Evolutionary conservation across 2,888 invertebrate genomes (phyloP), one percentile per base, ranked within the genome.

Genomic region (Diploptera punctata): DNA sequence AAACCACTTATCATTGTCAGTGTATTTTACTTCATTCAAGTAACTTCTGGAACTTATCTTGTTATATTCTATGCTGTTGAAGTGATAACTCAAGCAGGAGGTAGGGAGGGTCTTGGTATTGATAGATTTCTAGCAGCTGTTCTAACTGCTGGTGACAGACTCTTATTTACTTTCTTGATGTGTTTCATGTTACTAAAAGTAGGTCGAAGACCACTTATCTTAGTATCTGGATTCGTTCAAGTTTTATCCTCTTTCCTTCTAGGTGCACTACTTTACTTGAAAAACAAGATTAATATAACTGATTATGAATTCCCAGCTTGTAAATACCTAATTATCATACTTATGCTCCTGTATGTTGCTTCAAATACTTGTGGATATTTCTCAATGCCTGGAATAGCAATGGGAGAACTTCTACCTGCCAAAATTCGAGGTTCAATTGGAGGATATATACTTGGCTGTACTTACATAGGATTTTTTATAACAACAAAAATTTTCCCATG

Each of bases 61-160:
- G 88, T 93, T 70, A 91, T 93, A 70, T 93, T 93, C 82, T 93
- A 93, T 79, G 93, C 92, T 0, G 91, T 92, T 0, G 91, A 92
- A 77, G 90, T 93, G 70, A 85, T 93, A 7, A 33, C 68, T 2
- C 60, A 38, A 13, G 71, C 74, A n/a, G 69, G 68, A 21, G 57
- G 43, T 10, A 52, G 67, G 18, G 61, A 60, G 5, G 29, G 19
- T 18, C 13, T 29, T 31, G 65, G 65, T 18, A 18, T 65, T 7
- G 44, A 65, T 13, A 47, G 47, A 24, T 87, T 86, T 74, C 78
- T 86, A 72, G 90, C 90, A 0, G 93, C 93, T 0, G 90, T 91
- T 73, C 85, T 90, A 74, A 91, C 91, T 0, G 93, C 92, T 0
- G 81, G 88, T 10, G 87, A 91, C 2, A 85, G 93, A 43, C 87